Evolutionary conservation across 53 echinoderm and acorn worm species (phyloP).

Genomic region (Patiria pectinifera): DNA sequence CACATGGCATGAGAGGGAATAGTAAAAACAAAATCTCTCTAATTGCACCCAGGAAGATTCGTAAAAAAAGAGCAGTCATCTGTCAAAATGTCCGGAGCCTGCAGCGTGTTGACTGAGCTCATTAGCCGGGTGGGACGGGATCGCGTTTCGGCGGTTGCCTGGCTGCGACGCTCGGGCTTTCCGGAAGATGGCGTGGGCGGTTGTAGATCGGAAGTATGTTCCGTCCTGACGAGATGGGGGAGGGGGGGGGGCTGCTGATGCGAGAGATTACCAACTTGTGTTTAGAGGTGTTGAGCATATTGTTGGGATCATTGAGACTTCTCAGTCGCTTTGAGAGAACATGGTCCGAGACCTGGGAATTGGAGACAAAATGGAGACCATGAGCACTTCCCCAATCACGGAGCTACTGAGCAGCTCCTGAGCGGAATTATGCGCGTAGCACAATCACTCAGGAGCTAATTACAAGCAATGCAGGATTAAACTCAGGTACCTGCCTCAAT

Average conservation of each 20-base stretch:
- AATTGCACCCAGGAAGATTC: not conserved
- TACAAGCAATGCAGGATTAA: no score
- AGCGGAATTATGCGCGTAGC: no score
- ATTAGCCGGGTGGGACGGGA: not conserved
- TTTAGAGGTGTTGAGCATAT: not conserved
- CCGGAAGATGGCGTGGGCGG: not conserved
- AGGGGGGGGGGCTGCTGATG: no score
- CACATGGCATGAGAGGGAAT: not conserved
- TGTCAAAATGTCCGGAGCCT: conserved; percentile 19
- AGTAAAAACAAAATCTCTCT: not conserved
- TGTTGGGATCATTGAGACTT: not conserved
- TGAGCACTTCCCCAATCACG: no score
- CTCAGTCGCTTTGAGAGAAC: no score
- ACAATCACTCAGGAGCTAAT: no score
- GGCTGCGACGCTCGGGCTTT: not conserved
- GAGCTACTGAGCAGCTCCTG: no score
- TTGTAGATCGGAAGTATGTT: not conserved
- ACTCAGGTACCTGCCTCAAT: no score
- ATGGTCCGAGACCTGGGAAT: no score
- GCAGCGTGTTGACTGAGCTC: conserved; percentile 21
- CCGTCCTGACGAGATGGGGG: not conserved
- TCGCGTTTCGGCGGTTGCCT: conserved; percentile 25
- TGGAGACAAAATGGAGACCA: no score
- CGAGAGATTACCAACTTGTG: no score
- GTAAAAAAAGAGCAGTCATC: conserved; percentile 13